These are phyloP conservation scores for Carterocephalus palaemon DNA, from an alignment of 2,888 invertebrate genomes.

Conservation along the genomic window DNA sequence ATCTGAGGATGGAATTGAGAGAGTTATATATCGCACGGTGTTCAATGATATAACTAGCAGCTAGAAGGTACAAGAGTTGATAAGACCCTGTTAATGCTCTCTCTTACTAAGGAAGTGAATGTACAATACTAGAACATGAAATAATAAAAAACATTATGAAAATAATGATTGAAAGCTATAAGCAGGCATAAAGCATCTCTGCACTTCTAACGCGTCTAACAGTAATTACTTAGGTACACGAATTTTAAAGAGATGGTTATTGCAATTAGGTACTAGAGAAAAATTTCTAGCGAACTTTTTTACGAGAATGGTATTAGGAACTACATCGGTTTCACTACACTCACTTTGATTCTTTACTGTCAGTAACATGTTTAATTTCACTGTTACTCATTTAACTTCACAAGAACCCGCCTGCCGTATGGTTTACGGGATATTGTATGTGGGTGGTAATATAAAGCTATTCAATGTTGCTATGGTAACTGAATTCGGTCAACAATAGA, in stretches of 20 bases:
- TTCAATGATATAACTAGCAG: conserved; percentile 3
- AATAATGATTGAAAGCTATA: conserved; percentile 18
- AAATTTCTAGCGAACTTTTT: conserved; percentile 5
- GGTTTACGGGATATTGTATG: not conserved
- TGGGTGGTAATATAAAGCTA: conserved; percentile 40
- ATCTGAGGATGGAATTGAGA: too few species aligned
- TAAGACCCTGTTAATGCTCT: conserved; percentile 9
- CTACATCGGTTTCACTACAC: conserved; percentile 27
- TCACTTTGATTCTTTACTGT: conserved; percentile 26
- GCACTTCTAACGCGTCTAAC: not conserved
- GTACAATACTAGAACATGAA: conserved; percentile 12
- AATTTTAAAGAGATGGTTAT: conserved; percentile 16
- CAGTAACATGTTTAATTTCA: conserved; percentile 21
- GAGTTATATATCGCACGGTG: too few species aligned
- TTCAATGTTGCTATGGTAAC: conserved; percentile 72
- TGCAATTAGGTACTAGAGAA: conserved; percentile 13
- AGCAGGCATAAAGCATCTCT: not conserved
- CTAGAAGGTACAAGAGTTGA: conserved; percentile 8
- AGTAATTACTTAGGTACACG: conserved; percentile 9
- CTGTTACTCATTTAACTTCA: conserved; percentile 10
- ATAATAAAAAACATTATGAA: conserved; percentile 9
- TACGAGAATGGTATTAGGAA: conserved; percentile 8
- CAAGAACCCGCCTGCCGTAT: not conserved
- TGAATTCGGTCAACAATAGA: conserved; percentile 55
- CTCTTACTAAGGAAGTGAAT: conserved; percentile 20